Evolutionary conservation across 2,888 invertebrate species (phyloP).

Genomic region (Drosophila aldrichi): DNA sequence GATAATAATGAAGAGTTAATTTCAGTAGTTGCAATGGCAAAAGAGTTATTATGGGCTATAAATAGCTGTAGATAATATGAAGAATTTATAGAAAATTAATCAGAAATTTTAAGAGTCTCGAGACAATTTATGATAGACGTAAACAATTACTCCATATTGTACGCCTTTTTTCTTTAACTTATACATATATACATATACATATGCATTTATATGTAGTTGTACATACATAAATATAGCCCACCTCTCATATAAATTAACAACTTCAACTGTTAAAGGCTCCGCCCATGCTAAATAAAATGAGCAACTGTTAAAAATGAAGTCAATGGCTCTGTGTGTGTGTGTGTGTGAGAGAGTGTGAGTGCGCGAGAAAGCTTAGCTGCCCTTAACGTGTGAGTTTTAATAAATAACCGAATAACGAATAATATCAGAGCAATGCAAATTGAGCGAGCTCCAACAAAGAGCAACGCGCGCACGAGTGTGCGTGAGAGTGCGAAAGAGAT

Average conservation of each 20-base stretch:
- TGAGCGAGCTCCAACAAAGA: conserved; percentile 30
- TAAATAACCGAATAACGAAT: conserved; percentile 79
- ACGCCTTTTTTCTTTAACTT: conserved; percentile 3
- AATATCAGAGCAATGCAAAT: conserved; percentile 80
- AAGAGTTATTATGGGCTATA: conserved; percentile 1
- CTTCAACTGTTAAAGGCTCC: conserved; percentile 59
- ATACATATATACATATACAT: no score
- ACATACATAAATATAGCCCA: not conserved
- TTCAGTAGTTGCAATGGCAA: conserved; percentile 12
- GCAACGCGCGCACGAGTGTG: not conserved
- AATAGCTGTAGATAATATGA: not conserved
- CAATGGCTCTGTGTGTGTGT: conserved; percentile 42
- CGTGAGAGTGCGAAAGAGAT: conserved; percentile 11
- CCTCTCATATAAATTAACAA: conserved; percentile 13
- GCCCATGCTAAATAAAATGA: conserved; percentile 72
- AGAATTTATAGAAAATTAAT: conserved; percentile 7
- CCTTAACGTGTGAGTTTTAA: conserved; percentile 66
- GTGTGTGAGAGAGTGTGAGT: conserved; percentile 6
- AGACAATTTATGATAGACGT: not conserved
- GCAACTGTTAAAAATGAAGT: conserved; percentile 76
- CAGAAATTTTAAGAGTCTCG: not conserved
- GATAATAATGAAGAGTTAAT: conserved; percentile 48
- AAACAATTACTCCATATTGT: conserved; percentile 22
- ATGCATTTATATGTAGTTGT: no score
- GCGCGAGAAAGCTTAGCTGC: conserved; percentile 53